Evolutionary conservation across 37 sponge, comb jelly and placozoan genomes (phyloP), one percentile per base, ranked within the genome.

Genomic region (Crambe crambe): DNA sequence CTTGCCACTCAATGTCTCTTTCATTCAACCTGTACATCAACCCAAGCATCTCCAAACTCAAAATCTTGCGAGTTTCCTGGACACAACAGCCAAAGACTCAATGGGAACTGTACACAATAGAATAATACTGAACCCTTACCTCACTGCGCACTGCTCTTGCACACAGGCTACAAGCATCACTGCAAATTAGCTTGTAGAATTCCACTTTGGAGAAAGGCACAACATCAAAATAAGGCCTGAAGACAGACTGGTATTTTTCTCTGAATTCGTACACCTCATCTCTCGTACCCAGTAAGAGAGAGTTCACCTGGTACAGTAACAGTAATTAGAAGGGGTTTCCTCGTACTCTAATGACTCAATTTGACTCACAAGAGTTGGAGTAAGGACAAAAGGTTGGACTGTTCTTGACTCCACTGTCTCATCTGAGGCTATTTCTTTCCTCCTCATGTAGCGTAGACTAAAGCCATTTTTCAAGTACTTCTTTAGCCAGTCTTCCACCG

Each of bases 11-110:
- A 6, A 58, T 63, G 69, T 92, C 93, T 38, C 87, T 76, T 54
- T 88, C 89, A 77, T 88, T 77, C 51, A 92, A 68, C 30, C 93
- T 78, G 57, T 92, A 92, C 78, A 92, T 44, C 42, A 92, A 74
- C 0, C 89, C 93, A 26, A 92, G 31, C 89, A 92, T 77, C 69
- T 87, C 81, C 25, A 85, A 77, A 40, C 76, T 85, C 22, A 88
- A 31, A 5, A 29, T n/a, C 41, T 80, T 56, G 4, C 89, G 58
- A 9, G 81, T 73, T 25, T 80, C 74, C 93, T 92, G 61, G 32
- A 54, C 32, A 47, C 22, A 43, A 42, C 17, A 72, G 44, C 4
- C 18, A 73, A 6, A 68, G 38, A 35, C 12, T 15, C 51, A 6
- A 47, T 47, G 51, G 51, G 6, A 6, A 21, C 31, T 77, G 22